A percentile compares a stretch with the other conserved stretches of the same genome.
Conservation (phyloP, 2,888 invertebrate species). For the Marronus borbonicus region DNA sequence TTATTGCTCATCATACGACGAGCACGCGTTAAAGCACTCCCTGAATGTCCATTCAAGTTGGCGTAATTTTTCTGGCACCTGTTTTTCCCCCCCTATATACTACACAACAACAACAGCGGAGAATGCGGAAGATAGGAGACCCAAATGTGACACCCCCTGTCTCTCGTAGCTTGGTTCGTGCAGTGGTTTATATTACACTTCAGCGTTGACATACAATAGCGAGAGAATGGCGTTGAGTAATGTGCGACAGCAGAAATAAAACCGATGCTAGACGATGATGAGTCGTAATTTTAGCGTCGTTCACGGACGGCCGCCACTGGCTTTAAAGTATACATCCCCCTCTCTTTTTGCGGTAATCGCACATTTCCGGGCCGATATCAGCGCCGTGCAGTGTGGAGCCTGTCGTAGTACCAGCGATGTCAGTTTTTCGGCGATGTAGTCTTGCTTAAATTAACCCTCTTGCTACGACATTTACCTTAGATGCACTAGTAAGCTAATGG, state of each 20-base stretch:
- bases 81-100: constrained; percentile 9
- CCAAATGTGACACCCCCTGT: not conserved
- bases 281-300: constrained; percentile 8
- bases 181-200: constrained; percentile 6
- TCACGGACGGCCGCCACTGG: constrained; percentile 21
- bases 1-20: constrained; percentile 14
- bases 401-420: constrained; percentile 56
- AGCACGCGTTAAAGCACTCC: constrained; percentile 1
- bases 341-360: constrained; percentile 41
- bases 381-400: constrained; percentile 61
- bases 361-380: constrained; percentile 58
- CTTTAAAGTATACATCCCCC: not conserved
- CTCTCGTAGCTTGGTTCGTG: not conserved
- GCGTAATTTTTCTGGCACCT: constrained; percentile 17
- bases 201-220: not conserved
- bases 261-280: not conserved
- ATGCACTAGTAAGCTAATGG: constrained; percentile 11
- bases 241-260: constrained; percentile 2
- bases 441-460: not conserved
- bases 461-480: constrained; percentile 10
- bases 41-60: constrained; percentile 6
- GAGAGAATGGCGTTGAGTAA: not conserved
- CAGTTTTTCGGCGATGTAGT: constrained; percentile 57
- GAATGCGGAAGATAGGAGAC: not conserved
- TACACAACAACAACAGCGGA: not conserved